Conservation (phyloP, 2,797 vertebrate species). For the Pipistrellus kuhlii region DNA sequence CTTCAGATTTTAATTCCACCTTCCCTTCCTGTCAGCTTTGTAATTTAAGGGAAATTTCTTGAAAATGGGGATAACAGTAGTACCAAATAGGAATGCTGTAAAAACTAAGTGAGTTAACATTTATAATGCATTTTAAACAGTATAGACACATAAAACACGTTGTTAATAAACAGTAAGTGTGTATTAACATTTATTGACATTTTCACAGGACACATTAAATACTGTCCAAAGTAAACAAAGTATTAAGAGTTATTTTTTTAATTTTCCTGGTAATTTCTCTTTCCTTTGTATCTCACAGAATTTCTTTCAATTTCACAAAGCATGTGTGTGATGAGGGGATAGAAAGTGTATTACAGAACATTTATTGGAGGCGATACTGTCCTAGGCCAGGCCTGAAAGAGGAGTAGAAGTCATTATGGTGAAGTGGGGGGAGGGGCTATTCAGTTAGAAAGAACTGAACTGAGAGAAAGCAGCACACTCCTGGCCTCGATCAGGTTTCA, state of each 20-base stretch:
- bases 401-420: not conserved
- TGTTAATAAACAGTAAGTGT: not conserved
- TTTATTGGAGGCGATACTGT: not conserved
- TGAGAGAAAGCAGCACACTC: not conserved
- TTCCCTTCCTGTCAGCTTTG: not conserved
- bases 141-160: not conserved
- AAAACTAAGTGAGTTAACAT: not conserved
- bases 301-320: not conserved
- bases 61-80: not conserved
- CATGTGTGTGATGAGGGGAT: not conserved
- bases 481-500: not conserved
- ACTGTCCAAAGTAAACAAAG: not conserved
- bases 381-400: not conserved
- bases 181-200: not conserved
- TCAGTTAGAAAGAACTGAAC: not conserved
- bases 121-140: not conserved
- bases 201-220: not conserved
- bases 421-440: not conserved
- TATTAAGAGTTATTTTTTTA: not conserved
- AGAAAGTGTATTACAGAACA: not conserved
- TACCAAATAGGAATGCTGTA: not conserved
- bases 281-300: not conserved
- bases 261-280: not conserved
- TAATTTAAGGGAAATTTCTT: not conserved
- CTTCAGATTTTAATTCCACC: not conserved